Percentiles rank a stretch among this genome's conserved stretches.
Conservation (phyloP, 2,113 vertebrate genomes). For the Pteronura brasiliensis region DNA sequence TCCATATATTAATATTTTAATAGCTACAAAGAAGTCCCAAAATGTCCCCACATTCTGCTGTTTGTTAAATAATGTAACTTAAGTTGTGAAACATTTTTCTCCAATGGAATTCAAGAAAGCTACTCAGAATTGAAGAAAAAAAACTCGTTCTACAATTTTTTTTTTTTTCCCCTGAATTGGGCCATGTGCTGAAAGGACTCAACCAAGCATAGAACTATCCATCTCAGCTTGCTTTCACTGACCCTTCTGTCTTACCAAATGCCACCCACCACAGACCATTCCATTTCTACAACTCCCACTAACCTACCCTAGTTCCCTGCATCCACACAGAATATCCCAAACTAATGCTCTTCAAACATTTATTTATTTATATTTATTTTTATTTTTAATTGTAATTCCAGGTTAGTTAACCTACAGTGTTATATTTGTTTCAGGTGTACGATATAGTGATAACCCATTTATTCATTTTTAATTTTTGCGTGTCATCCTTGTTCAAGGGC, state of each 20-base stretch:
- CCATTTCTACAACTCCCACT: background rate
- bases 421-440: background rate
- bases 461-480: background rate
- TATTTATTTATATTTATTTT: background rate
- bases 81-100: background rate
- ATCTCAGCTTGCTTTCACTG: background rate
- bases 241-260: background rate
- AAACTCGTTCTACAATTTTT: background rate
- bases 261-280: background rate
- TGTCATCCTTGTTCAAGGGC: too few relatives aligned
- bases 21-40: background rate
- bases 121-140: background rate
- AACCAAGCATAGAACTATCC: background rate
- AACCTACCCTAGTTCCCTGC: background rate
- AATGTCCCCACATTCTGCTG: background rate
- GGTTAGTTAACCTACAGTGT: background rate
- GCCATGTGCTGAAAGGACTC: background rate
- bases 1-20: background rate
- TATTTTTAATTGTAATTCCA: background rate
- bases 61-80: background rate
- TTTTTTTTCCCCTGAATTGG: background rate
- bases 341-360: background rate
- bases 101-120: background rate
- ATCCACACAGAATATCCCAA: background rate
- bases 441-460: background rate